Evolutionary conservation across 2,797 vertebrate genomes (phyloP), one percentile per base, ranked within the genome.

Genomic region (Cuculus canorus): DNA sequence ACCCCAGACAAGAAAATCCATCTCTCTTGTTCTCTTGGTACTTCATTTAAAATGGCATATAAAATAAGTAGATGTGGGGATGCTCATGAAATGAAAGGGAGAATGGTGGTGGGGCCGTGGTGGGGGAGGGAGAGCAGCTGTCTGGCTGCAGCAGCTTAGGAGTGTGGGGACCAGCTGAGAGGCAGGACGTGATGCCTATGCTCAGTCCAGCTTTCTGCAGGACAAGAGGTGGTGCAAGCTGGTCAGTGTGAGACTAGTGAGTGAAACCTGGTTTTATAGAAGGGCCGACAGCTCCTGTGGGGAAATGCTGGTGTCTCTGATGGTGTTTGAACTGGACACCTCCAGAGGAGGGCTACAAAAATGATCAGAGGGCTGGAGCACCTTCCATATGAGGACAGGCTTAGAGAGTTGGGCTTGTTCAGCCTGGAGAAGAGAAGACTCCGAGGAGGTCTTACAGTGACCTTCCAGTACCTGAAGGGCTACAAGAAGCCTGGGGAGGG

Each of bases 31-130:
- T 82, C 48, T 47, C 56, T 60, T 45, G 32, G 13, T n/a, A 28
- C 35, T 75, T 90, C 27, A 43, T 71, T 78, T 71, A 37, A 92
- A 90, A 47, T 59, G 33, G 11, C 9, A 18, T 32, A 77, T 70
- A 78, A 83, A 54, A 6, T 16, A 41, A 65, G 23, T 19, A 63
- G n/a, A 11, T 39, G 17, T 7, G 27, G 18, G 23, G 23, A 52
- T 66, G 59, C 19, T 60, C 50, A 7, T 37, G 39, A 82, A 27
- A 32, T 11, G 10, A 37, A 70, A 66, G 45, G 1, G 22, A 4
- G 6, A 4, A 2, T 35, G 77, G 47, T 60, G 50, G 14, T 2
- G 4, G 65, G 53, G 45, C n/a, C 0, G 0, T 33, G 35, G 3
- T 39, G 33, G 32, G 28, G n/a, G 50, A 64, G 54, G n/a, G 2